These are phyloP conservation scores for Drosophila aff. DNA, from an alignment of 1,140 invertebrate species.

Conservation along the genomic window DNA sequence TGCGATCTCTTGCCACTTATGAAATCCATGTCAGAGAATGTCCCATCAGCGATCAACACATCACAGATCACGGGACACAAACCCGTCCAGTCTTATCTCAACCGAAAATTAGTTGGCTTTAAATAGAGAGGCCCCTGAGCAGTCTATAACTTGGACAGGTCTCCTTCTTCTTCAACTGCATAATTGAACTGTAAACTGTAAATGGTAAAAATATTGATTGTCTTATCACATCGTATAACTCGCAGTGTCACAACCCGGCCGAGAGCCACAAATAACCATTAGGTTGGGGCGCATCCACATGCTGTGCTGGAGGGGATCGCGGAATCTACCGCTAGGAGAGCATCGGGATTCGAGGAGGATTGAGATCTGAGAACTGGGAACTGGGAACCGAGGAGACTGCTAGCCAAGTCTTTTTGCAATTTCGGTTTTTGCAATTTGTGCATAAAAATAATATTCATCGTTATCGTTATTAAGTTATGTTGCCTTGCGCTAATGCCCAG, in stretches of 20 bases:
- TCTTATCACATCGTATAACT: slow-evolving; percentile 84
- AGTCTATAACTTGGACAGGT: slow-evolving; percentile 41
- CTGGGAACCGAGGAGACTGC: slow-evolving; percentile 11
- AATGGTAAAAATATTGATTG: slow-evolving; percentile 82
- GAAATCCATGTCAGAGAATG: slow-evolving; percentile 21
- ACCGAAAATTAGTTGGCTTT: slow-evolving; percentile 24
- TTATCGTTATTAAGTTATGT: slow-evolving; percentile 83
- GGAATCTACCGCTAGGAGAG: slow-evolving; percentile 54
- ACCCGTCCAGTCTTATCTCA: slow-evolving; percentile 7
- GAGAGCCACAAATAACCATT: slow-evolving; percentile 49
- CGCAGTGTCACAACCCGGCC: slow-evolving; percentile 66
- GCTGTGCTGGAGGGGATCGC: slow-evolving; percentile 4
- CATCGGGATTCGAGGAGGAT: neutral
- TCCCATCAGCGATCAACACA: slow-evolving; percentile 7
- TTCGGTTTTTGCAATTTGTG: slow-evolving; percentile 64
- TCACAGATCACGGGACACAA: slow-evolving; percentile 12
- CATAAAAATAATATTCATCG: slow-evolving; percentile 84
- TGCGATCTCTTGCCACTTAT: slow-evolving; percentile 10
- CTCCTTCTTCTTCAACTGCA: slow-evolving; percentile 41
- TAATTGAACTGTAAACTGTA: slow-evolving; percentile 70
- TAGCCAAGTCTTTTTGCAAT: neutral
- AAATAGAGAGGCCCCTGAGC: slow-evolving; percentile 9
- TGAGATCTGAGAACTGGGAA: neutral
- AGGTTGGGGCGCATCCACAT: slow-evolving; percentile 2
- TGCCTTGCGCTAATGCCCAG: slow-evolving; percentile 73